These are phyloP conservation scores for Labeo catla DNA, from an alignment of 2,113 vertebrate genomes.

Conservation along the genomic window DNA sequence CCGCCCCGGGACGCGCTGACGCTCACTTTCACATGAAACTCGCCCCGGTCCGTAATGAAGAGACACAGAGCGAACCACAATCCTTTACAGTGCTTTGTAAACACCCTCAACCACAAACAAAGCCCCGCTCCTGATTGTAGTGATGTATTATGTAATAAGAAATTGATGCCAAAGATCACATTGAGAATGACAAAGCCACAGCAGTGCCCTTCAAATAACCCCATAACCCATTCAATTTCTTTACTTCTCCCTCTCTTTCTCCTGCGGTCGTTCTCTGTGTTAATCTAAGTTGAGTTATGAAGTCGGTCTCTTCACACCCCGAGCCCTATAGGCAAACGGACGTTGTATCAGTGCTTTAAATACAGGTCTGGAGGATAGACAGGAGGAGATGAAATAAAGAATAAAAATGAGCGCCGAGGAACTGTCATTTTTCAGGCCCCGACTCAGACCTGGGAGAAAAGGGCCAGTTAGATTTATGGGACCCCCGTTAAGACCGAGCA, in stretches of 20 bases:
- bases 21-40: neutral
- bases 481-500: constrained; percentile 48
- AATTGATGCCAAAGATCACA: constrained; percentile 42
- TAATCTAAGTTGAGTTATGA: constrained; percentile 55
- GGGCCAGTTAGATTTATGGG: constrained; percentile 54
- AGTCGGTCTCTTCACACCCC: constrained; percentile 42
- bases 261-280: constrained; percentile 6
- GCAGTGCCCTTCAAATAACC: constrained; percentile 52
- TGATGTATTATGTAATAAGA: constrained; percentile 41
- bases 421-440: constrained; percentile 49
- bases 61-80: neutral
- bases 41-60: neutral
- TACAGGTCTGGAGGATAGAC: constrained; percentile 49
- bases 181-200: constrained; percentile 35
- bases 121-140: neutral
- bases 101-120: constrained; percentile 20
- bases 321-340: constrained; percentile 55
- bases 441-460: constrained; percentile 53
- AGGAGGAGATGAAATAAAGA: constrained; percentile 54
- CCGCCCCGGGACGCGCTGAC: neutral
- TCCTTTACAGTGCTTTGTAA: constrained; percentile 11
- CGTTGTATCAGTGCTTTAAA: constrained; percentile 58
- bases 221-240: constrained; percentile 39
- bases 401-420: constrained; percentile 53
- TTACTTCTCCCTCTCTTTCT: constrained; percentile 40